Base-by-base conservation (phyloP, 1,140 invertebrate species). In the Drosophila sproati region DNA sequence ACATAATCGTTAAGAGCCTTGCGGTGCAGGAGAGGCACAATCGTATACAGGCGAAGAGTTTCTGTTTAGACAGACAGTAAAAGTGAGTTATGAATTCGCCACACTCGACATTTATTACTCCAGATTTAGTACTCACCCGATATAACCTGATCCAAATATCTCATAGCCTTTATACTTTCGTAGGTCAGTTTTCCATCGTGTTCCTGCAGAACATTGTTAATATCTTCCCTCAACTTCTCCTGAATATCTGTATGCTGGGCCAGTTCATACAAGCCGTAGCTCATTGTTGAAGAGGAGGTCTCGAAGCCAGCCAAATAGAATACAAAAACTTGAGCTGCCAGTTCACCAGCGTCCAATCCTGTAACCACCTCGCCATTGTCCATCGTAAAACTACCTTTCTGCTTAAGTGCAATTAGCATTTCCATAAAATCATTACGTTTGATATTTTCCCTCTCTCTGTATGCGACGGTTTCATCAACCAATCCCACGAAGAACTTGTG, bases 261-360 rank as follows among this genome's bases (percentile, higher is more conserved):
- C 12, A 94, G 47, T 70, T 94, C 92, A 77, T 94, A 94, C 2
- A 94, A 59, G 8, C 92, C 82, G 75, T 93, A 93, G 20, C 91
- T 91, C 45, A 93, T 92, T 2, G 93, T 93, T 0, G 93, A 92
- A 0, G 93, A 93, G 0, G 93, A 93, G 2, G 94, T 94, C 66
- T 94, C 94, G 59, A 93, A 94, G 3, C 95, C 96, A 8, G 95
- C 96, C 6, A 95, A 72, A 75, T 95, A 94, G 78, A 96, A 96
- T 0, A 95, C 80, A 74, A 95, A 93, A 0, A 93, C 93, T 47
- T 96, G 95, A 3, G 94, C 93, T 0, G 86, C 80, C 41, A 93
- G 77, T 5, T 93, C 91, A 0, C 92, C 83, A 3, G 80, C 55
- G 3, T 75, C 55, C 41, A 91, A 51, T 6, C 80, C 83, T 6